phyloP scores from a whole-genome alignment of 2,113 vertebrate species.

The Cololabis saira region DNA sequence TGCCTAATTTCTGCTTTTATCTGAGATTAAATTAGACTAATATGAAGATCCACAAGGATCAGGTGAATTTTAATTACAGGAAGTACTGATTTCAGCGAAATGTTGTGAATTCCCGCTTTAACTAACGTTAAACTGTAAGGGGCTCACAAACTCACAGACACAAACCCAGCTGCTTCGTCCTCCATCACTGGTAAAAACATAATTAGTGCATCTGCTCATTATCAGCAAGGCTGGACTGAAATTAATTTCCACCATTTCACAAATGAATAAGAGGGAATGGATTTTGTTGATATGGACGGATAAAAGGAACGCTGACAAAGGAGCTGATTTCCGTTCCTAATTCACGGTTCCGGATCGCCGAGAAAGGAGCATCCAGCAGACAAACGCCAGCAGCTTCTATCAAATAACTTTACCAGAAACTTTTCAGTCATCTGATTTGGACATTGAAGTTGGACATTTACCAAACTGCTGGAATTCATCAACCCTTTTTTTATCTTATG shows the following conservation, averaged over 20 bases:
- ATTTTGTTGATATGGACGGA: conserved; percentile 47
- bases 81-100: no score
- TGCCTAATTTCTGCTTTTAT: no score
- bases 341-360: conserved; percentile 24
- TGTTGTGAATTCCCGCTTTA: no score
- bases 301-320: conserved; percentile 53
- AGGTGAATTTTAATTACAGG: no score
- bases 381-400: conserved; percentile 42
- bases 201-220: conserved; percentile 56
- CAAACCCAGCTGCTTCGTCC: neutral
- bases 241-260: conserved; percentile 66
- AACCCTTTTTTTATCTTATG: conserved; percentile 61
- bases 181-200: conserved; percentile 55
- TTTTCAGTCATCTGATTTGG: conserved; percentile 60
- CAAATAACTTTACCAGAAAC: conserved; percentile 51
- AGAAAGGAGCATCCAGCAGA: conserved; percentile 16
- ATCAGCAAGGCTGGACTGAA: conserved; percentile 62
- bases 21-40: no score
- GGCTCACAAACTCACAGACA: neutral
- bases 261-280: conserved; percentile 61
- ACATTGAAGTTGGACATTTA: conserved; percentile 57
- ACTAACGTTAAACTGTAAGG: no score
- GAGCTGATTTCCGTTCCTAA: conserved; percentile 49
- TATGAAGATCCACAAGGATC: no score
- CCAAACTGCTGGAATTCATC: conserved; percentile 54